Percentiles rank a stretch among this genome's conserved stretches.
phyloP scores from a whole-genome alignment of 2,113 vertebrate species.

The Thunnus maccoyii region DNA sequence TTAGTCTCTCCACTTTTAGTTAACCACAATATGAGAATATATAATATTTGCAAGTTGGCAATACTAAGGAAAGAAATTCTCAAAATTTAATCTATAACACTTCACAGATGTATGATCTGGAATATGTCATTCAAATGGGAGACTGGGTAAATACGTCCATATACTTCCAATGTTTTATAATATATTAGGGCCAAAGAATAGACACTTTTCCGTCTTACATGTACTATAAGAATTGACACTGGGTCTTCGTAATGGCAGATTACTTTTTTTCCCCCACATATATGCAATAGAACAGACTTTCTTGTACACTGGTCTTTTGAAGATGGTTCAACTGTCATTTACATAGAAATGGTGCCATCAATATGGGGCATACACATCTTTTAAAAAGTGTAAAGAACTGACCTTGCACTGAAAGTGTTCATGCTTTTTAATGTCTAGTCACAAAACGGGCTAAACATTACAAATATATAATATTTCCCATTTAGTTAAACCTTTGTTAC shows the following conservation, averaged over 20 bases:
- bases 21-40: slow-evolving; percentile 84
- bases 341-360: slow-evolving; percentile 88
- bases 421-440: slow-evolving; percentile 85
- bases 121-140: slow-evolving; percentile 77
- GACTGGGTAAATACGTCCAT: slow-evolving; percentile 75
- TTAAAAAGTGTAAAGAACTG: slow-evolving; percentile 87
- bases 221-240: slow-evolving; percentile 67
- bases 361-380: slow-evolving; percentile 88
- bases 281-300: slow-evolving; percentile 77
- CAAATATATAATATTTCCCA: slow-evolving; percentile 87
- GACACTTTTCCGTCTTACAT: slow-evolving; percentile 69
- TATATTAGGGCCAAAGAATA: slow-evolving; percentile 71
- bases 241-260: slow-evolving; percentile 70
- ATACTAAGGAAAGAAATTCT: slow-evolving; percentile 79
- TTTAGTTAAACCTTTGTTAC: slow-evolving; percentile 84
- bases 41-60: slow-evolving; percentile 81
- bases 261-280: slow-evolving; percentile 67
- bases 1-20: slow-evolving; percentile 82
- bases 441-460: slow-evolving; percentile 86
- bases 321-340: slow-evolving; percentile 84
- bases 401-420: slow-evolving; percentile 86
- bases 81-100: slow-evolving; percentile 74
- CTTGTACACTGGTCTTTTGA: slow-evolving; percentile 78
- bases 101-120: slow-evolving; percentile 79
- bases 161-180: slow-evolving; percentile 72